Evolutionary conservation across 2,888 invertebrate genomes (phyloP).

Genomic region (Pollenia angustigena): DNA sequence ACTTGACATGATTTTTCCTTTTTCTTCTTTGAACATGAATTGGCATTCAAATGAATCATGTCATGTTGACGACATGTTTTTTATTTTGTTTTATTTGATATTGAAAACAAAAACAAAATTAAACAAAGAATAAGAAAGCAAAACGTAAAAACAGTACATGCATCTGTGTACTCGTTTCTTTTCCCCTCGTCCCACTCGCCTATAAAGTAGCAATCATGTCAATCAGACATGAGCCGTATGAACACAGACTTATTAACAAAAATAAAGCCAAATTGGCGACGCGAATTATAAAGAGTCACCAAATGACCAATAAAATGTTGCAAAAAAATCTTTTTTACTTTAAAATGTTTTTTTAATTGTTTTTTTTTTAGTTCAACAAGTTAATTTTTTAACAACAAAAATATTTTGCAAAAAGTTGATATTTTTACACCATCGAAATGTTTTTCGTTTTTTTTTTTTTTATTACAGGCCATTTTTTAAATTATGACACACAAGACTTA

Average conservation of each 20-base stretch:
- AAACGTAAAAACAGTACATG: too few relatives aligned
- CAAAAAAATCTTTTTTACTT: slow-evolving; percentile 9
- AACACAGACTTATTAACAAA: neutral
- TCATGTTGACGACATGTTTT: too few relatives aligned
- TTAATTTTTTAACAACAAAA: slow-evolving; percentile 22
- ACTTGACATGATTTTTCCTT: too few relatives aligned
- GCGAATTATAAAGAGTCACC: slow-evolving; percentile 8
- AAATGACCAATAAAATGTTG: slow-evolving; percentile 7
- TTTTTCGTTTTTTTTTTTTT: neutral
- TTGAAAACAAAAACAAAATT: too few relatives aligned
- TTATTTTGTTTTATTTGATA: too few relatives aligned
- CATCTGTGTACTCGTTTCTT: too few relatives aligned
- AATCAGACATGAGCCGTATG: too few relatives aligned
- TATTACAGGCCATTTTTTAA: slow-evolving; percentile 15
- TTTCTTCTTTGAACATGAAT: too few relatives aligned
- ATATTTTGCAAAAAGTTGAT: slow-evolving; percentile 11
- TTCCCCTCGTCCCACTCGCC: too few relatives aligned
- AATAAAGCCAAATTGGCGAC: slow-evolving; percentile 35
- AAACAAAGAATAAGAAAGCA: too few relatives aligned
- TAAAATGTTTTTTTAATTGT: neutral
- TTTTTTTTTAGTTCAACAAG: slow-evolving; percentile 32
- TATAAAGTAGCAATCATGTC: too few relatives aligned
- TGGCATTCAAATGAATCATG: too few relatives aligned
- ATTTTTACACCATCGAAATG: slow-evolving; percentile 10
- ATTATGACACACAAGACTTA: slow-evolving; percentile 16